phyloP scores from a whole-genome alignment of 2,888 invertebrate genomes.

The Drosophila sordidapex region DNA sequence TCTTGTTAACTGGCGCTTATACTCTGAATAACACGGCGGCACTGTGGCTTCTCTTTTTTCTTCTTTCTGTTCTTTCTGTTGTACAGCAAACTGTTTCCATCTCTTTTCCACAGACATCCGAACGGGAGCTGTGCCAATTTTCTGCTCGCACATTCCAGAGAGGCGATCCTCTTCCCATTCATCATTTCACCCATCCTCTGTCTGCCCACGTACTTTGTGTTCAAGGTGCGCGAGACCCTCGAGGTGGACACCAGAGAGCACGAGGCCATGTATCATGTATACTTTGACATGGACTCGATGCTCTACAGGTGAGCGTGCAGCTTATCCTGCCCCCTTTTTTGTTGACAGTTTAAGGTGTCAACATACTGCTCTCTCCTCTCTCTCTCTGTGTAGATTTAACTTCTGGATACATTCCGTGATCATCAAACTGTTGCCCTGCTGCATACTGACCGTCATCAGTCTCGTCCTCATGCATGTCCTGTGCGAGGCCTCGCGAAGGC shows the following conservation, averaged over 20 bases:
- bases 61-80: conserved; percentile 41
- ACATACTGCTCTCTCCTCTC: background rate
- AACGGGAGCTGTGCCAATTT: conserved; percentile 91
- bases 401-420: conserved; percentile 92
- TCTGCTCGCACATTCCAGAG: conserved; percentile 90
- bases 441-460: conserved; percentile 89
- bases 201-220: conserved; percentile 92
- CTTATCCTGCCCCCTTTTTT: background rate
- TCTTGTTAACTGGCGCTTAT: conserved; percentile 30
- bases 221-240: conserved; percentile 86
- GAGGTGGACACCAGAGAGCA: conserved; percentile 77
- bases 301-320: conserved; percentile 80
- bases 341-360: background rate
- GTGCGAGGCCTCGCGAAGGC: conserved; percentile 90
- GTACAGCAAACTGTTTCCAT: conserved; percentile 74
- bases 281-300: conserved; percentile 81
- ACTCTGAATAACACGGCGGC: conserved; percentile 52
- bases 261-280: conserved; percentile 80
- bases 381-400: conserved; percentile 85
- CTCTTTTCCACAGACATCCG: conserved; percentile 88
- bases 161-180: conserved; percentile 91
- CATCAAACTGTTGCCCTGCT: conserved; percentile 91
- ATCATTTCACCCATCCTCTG: conserved; percentile 92
- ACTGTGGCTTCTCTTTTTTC: conserved; percentile 58
- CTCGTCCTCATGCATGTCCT: conserved; percentile 88